A percentile compares a stretch with the other conserved stretches of the same genome.
These are phyloP conservation scores for Cydia pomonella DNA, from an alignment of 1,140 invertebrate genomes.

Conservation along the genomic window DNA sequence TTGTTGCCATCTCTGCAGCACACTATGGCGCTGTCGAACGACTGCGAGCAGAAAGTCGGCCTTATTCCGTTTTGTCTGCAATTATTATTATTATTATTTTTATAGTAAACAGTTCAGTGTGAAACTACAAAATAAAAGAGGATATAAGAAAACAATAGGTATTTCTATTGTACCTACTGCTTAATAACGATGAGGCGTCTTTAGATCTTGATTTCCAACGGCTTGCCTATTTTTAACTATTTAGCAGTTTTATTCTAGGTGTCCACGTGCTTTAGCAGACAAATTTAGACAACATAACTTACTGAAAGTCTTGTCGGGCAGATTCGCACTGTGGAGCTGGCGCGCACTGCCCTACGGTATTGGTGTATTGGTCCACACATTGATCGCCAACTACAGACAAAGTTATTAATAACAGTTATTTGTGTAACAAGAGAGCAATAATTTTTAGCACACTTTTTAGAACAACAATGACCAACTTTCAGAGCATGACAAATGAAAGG, in stretches of 20 bases:
- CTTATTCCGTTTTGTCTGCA: constrained; percentile 56
- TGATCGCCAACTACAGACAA: constrained; percentile 47
- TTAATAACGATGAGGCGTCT: no score
- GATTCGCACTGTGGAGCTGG: constrained; percentile 40
- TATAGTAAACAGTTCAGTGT: no score
- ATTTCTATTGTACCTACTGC: no score
- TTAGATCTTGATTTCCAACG: no score
- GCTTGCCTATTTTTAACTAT: no score
- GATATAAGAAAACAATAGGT: no score
- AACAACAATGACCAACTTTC: no score
- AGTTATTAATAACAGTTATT: not conserved
- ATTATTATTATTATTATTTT: constrained; percentile 1
- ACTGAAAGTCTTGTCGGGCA: constrained; percentile 52
- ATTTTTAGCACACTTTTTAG: no score
- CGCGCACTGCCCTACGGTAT: constrained; percentile 43
- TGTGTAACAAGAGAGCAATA: no score
- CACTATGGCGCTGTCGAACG: constrained; percentile 45
- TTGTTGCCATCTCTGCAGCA: constrained; percentile 56
- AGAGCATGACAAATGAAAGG: no score
- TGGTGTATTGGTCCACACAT: constrained; percentile 45
- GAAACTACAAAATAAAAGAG: no score
- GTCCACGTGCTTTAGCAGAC: not conserved
- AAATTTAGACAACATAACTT: constrained; percentile 36
- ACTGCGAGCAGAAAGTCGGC: constrained; percentile 56
- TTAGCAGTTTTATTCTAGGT: no score